Conservation (phyloP, 2,113 vertebrate genomes). For the Festucalex cinctus region DNA sequence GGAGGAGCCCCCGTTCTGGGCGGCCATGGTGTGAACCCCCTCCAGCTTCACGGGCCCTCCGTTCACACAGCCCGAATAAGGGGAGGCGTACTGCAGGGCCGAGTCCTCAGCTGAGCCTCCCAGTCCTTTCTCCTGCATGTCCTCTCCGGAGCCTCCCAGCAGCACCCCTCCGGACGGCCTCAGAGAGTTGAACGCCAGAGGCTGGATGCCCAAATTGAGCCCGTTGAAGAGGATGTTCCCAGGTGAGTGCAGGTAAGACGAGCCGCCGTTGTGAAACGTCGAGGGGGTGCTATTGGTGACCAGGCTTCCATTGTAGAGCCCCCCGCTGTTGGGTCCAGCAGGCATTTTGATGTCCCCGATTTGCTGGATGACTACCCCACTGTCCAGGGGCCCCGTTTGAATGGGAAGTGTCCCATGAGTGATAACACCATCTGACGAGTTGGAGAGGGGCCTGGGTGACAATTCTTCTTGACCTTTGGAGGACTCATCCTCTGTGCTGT, state of each 20-base stretch:
- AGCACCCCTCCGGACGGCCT: constrained; percentile 80
- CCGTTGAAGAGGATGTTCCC: constrained; percentile 93
- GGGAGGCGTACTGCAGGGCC: constrained; percentile 74
- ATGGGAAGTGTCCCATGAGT: constrained; percentile 77
- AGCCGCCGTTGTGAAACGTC: constrained; percentile 90
- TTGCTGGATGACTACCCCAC: constrained; percentile 92
- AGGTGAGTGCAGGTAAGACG: constrained; percentile 88
- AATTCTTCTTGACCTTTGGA: constrained; percentile 96
- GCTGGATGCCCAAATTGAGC: constrained; percentile 86
- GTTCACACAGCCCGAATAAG: constrained; percentile 81
- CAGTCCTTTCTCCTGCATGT: constrained; percentile 85
- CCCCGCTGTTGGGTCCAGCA: constrained; percentile 76
- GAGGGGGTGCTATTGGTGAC: constrained; percentile 82
- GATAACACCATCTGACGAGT: constrained; percentile 80
- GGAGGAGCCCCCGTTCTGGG: constrained; percentile 84
- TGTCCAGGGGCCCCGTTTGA: constrained; percentile 78
- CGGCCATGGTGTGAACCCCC: constrained; percentile 78
- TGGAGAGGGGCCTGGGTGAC: constrained; percentile 87
- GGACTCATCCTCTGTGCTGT: constrained; percentile 98
- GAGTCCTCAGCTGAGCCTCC: constrained; percentile 75
- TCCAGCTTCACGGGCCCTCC: constrained; percentile 88
- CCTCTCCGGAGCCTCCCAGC: constrained; percentile 77
- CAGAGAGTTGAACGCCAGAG: constrained; percentile 82
- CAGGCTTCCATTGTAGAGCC: constrained; percentile 88
- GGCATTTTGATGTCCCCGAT: constrained; percentile 94